Conservation (phyloP, 2,797 vertebrate genomes). For the Anableps anableps region DNA sequence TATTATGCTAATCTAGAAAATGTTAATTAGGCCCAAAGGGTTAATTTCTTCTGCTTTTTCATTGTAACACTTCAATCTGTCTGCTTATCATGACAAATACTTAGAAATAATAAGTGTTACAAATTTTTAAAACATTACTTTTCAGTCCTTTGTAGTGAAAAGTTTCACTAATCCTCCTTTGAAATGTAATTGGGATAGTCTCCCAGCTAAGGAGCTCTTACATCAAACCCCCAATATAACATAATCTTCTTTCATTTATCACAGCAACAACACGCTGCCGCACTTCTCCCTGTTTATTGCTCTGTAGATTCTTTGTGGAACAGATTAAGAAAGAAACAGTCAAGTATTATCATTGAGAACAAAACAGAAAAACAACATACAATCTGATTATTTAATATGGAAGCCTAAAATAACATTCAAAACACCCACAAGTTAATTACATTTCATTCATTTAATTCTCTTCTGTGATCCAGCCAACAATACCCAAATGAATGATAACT, state of each 20-base stretch:
- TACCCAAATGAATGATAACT: slow-evolving; percentile 46
- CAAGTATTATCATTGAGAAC: slow-evolving; percentile 19
- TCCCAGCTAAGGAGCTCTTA: slow-evolving; percentile 43
- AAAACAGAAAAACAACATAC: neutral
- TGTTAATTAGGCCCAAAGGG: slow-evolving; percentile 81
- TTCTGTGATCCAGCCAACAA: slow-evolving; percentile 31
- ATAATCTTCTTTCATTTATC: slow-evolving; percentile 46
- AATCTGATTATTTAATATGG: slow-evolving; percentile 10
- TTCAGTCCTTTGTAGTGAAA: slow-evolving; percentile 61
- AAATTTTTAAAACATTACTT: slow-evolving; percentile 58
- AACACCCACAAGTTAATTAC: slow-evolving; percentile 40
- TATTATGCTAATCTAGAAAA: slow-evolving; percentile 80
- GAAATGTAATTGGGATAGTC: slow-evolving; percentile 68
- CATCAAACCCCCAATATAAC: slow-evolving; percentile 36
- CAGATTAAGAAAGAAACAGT: slow-evolving; percentile 20
- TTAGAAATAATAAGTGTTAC: slow-evolving; percentile 66
- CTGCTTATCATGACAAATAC: slow-evolving; percentile 52
- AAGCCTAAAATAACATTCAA: slow-evolving; percentile 33
- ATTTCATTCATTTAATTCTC: slow-evolving; percentile 22
- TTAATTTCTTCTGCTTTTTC: slow-evolving; percentile 77
- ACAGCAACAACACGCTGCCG: slow-evolving; percentile 14
- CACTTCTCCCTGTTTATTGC: slow-evolving; percentile 1
- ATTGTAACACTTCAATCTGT: slow-evolving; percentile 68
- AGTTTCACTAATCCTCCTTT: slow-evolving; percentile 74
- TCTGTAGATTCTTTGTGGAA: slow-evolving; percentile 13